A percentile compares a stretch with the other conserved stretches of the same genome.
phyloP scores from a whole-genome alignment of 2,888 invertebrate species.

The Brachypterus glaber region DNA sequence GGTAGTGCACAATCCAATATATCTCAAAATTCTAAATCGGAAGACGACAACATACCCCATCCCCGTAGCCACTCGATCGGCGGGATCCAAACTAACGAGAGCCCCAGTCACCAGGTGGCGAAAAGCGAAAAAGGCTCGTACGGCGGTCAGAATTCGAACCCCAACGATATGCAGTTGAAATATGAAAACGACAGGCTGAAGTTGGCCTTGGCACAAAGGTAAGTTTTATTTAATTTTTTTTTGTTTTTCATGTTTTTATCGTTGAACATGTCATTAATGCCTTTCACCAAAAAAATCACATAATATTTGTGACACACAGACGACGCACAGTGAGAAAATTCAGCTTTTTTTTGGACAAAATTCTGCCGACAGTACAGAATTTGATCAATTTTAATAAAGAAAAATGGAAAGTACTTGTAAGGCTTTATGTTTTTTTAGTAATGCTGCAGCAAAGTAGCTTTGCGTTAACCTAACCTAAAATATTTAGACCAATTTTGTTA shows the following conservation, averaged over 20 bases:
- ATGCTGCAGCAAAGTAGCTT: no score
- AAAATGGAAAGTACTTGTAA: no score
- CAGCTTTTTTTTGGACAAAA: no score
- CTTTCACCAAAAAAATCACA: no score
- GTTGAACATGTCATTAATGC: slow-evolving; percentile 1
- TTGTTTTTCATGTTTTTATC: not conserved
- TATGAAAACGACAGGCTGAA: slow-evolving; percentile 96
- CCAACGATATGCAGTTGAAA: slow-evolving; percentile 77
- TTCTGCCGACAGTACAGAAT: no score
- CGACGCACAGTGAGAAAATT: no score
- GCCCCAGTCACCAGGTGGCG: slow-evolving; percentile 53
- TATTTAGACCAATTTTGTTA: no score
- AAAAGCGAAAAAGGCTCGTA: slow-evolving; percentile 35
- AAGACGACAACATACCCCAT: slow-evolving; percentile 45
- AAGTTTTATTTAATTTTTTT: slow-evolving; percentile 21
- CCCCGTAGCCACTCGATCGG: slow-evolving; percentile 54
- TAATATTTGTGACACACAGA: no score
- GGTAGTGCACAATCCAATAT: slow-evolving; percentile 34
- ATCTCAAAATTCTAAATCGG: slow-evolving; percentile 30
- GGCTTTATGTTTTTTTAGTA: no score
- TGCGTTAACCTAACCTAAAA: no score
- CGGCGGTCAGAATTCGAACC: slow-evolving; percentile 33
- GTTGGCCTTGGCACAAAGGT: slow-evolving; percentile 92
- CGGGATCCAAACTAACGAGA: slow-evolving; percentile 49
- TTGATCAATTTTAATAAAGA: no score